A percentile compares a stretch with the other conserved stretches of the same genome.
phyloP scores from a whole-genome alignment of 2,113 vertebrate species.

The Podarcis muralis region DNA sequence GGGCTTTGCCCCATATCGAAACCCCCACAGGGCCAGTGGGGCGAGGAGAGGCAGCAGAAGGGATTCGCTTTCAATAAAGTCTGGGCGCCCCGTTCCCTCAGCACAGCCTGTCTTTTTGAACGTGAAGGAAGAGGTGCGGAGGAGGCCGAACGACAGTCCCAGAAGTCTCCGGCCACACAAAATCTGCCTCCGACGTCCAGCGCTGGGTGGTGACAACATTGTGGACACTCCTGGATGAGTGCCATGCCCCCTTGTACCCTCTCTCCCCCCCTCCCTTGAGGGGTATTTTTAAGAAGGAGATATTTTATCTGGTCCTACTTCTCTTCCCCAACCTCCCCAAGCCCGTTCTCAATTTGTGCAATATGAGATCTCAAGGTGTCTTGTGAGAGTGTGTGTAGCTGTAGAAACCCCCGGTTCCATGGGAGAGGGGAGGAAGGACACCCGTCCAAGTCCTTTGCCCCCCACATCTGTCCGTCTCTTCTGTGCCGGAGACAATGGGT shows the following conservation, averaged over 20 bases:
- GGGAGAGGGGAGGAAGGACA: not conserved
- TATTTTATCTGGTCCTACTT: not conserved
- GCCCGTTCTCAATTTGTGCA: not conserved
- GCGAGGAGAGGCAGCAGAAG: not conserved
- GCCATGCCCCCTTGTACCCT: not conserved
- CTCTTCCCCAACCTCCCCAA: no score
- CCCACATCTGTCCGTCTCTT: not conserved
- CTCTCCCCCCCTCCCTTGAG: not conserved
- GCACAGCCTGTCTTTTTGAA: no score
- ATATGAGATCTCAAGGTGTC: not conserved
- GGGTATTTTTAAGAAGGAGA: not conserved
- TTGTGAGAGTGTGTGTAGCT: not conserved
- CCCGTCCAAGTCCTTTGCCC: not conserved
- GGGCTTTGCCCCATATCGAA: not conserved
- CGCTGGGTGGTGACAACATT: not conserved
- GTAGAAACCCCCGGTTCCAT: not conserved
- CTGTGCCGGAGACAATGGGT: not conserved
- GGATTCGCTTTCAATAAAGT: not conserved
- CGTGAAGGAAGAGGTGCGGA: not conserved
- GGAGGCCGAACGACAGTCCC: not conserved
- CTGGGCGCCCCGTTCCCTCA: not conserved
- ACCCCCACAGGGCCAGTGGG: not conserved
- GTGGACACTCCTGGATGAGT: not conserved
- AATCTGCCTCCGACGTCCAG: fast-evolving
- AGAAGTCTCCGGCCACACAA: not conserved